Percentiles rank a stretch among this genome's conserved stretches.
These are phyloP conservation scores for Emydura subglobosa DNA, from an alignment of 2,113 vertebrate genomes.

Conservation along the genomic window DNA sequence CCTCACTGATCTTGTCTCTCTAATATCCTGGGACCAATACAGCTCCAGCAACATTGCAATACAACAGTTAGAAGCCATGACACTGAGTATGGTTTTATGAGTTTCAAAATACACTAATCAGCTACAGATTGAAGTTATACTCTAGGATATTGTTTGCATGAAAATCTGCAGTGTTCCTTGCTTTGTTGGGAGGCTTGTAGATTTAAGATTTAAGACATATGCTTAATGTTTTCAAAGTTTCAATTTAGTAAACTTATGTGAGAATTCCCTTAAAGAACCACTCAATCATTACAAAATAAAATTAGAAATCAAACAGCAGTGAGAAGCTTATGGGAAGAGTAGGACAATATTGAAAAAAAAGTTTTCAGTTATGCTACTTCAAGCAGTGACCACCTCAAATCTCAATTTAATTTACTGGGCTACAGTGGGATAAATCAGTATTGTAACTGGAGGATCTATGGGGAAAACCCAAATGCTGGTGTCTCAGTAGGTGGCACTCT, in stretches of 20 bases:
- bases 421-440: background rate
- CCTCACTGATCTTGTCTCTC: background rate
- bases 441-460: background rate
- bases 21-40: background rate
- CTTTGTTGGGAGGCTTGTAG: too few relatives aligned
- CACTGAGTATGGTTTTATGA: background rate
- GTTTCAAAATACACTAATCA: background rate
- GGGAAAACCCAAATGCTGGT: background rate
- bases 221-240: background rate
- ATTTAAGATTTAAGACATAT: background rate
- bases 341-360: background rate
- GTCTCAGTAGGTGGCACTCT: conserved; percentile 40
- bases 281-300: background rate
- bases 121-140: background rate
- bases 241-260: background rate
- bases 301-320: background rate
- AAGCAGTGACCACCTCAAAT: background rate
- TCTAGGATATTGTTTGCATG: background rate
- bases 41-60: background rate
- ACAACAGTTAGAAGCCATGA: background rate
- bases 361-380: background rate
- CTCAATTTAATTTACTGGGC: background rate
- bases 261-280: background rate
- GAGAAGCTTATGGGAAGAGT: background rate
- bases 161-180: background rate